A percentile compares a stretch with the other conserved stretches of the same genome.
These are phyloP conservation scores for Ips nitidus DNA, from an alignment of 1,140 invertebrate genomes.

Conservation along the genomic window DNA sequence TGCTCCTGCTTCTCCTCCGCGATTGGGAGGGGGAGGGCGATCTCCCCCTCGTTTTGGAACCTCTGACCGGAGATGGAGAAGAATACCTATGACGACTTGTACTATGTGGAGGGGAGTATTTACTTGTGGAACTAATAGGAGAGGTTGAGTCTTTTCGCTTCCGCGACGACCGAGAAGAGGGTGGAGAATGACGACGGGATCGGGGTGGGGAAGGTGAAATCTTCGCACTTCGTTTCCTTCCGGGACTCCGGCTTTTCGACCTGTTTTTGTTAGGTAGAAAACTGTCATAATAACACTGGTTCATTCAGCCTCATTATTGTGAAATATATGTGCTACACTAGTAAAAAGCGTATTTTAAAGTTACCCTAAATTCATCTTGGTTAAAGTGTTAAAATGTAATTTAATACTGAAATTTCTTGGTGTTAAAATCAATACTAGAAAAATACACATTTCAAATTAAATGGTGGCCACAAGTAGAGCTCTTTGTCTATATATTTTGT, in stretches of 20 bases:
- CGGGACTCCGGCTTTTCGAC: constrained; percentile 51
- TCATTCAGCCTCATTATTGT: background rate
- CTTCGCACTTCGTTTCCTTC: constrained; percentile 45
- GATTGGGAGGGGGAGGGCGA: constrained; percentile 35
- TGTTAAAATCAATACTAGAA: too few relatives aligned
- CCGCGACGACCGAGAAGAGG: constrained; percentile 43
- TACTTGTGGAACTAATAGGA: constrained; percentile 45
- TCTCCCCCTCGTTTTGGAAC: constrained; percentile 26
- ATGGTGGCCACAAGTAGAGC: too few relatives aligned
- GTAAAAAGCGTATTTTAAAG: too few relatives aligned
- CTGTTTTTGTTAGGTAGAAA: constrained; percentile 42
- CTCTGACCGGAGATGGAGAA: constrained; percentile 40
- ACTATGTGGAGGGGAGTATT: constrained; percentile 45
- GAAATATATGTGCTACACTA: too few relatives aligned
- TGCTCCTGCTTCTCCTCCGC: constrained; percentile 40
- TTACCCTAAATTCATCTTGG: too few relatives aligned
- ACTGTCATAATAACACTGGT: constrained; percentile 25
- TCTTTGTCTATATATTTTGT: too few relatives aligned
- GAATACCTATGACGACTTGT: constrained; percentile 38
- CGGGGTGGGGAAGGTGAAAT: constrained; percentile 48
- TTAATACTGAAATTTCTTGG: too few relatives aligned
- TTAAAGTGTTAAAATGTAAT: too few relatives aligned
- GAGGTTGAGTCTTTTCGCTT: constrained; percentile 47
- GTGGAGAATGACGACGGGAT: constrained; percentile 46
- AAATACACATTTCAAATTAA: too few relatives aligned